phyloP scores from a whole-genome alignment of 2,888 invertebrate species.

The Dysmachus trigonus region DNA sequence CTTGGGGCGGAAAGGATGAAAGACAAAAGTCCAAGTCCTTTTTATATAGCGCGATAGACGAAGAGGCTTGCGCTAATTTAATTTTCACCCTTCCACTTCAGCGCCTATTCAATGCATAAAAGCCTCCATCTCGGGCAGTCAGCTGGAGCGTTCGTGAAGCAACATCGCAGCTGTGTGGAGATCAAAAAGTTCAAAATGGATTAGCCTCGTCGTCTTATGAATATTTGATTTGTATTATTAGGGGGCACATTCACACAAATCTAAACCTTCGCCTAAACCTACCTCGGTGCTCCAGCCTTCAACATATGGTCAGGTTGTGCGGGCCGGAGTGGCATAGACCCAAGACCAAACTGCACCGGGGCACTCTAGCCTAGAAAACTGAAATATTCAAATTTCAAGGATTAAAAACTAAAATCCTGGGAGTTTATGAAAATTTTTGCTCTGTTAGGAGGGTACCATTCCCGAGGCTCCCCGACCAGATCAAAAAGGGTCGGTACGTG shows the following conservation, averaged over 20 bases:
- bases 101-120: conserved; percentile 24
- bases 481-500: conserved; percentile 21
- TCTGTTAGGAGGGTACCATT: background rate
- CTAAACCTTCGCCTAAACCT: background rate
- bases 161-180: conserved; percentile 10
- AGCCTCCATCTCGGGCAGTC: background rate
- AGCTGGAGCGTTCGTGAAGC: background rate
- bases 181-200: conserved; percentile 40
- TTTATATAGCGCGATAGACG: background rate
- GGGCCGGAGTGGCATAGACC: background rate
- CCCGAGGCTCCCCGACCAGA: background rate
- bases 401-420: conserved; percentile 43
- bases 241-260: conserved; percentile 8
- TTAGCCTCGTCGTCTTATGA: conserved; percentile 41
- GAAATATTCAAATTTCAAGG: conserved; percentile 41
- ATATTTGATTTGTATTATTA: conserved; percentile 46
- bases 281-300: background rate
- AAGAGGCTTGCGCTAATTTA: conserved; percentile 14
- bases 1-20: background rate
- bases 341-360: conserved; percentile 13
- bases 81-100: conserved; percentile 30
- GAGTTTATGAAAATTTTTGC: conserved; percentile 38
- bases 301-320: background rate
- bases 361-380: conserved; percentile 17
- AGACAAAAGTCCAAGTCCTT: background rate